Conservation (phyloP, 2,888 invertebrate genomes). For the Hyposoter dolosus region DNA sequence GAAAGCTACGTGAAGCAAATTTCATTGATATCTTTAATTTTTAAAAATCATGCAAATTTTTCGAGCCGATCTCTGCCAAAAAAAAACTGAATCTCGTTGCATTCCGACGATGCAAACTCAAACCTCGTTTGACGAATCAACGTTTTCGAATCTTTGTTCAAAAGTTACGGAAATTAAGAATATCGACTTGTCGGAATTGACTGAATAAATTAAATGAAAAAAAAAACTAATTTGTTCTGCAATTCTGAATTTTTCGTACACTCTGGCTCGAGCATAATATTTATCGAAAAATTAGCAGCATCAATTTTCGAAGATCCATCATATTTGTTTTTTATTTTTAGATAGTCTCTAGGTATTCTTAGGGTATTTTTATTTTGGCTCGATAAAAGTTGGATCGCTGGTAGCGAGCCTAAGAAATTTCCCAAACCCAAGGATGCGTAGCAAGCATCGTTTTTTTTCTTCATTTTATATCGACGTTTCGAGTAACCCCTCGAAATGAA, state of each 20-base stretch:
- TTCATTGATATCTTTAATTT: no score
- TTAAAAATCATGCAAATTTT: background rate
- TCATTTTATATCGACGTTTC: background rate
- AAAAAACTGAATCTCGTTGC: no score
- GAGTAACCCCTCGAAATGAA: slow-evolving; percentile 1
- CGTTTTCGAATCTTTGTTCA: background rate
- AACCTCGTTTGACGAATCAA: background rate
- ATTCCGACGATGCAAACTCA: background rate
- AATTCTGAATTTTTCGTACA: background rate
- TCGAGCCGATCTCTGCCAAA: background rate
- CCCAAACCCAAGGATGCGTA: background rate
- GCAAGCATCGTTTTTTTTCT: background rate
- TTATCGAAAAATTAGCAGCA: background rate
- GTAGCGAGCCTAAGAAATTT: slow-evolving; percentile 1
- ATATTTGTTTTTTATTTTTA: background rate
- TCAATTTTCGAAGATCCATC: slow-evolving; percentile 13
- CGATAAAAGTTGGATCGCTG: slow-evolving; percentile 1
- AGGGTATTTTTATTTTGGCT: background rate
- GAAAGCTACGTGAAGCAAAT: no score
- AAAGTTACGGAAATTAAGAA: no score
- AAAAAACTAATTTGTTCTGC: background rate
- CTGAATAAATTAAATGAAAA: background rate
- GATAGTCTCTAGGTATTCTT: background rate
- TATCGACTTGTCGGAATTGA: background rate
- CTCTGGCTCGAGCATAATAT: background rate